Conservation (phyloP, 1,140 invertebrate genomes). For the Meloidogyne hapla region DNA sequence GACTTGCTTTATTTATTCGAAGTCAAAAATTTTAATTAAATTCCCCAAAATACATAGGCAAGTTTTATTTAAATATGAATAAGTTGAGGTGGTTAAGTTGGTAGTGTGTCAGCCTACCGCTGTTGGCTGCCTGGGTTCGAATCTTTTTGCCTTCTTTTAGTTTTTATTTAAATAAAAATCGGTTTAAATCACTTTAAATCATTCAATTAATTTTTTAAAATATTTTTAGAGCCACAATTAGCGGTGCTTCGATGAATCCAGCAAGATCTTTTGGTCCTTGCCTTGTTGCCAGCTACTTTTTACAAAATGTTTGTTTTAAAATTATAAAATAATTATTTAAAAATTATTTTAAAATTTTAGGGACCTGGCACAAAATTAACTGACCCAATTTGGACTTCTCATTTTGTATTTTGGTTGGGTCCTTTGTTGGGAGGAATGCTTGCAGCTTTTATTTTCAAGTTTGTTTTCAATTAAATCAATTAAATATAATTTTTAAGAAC, state of each 20-base stretch:
- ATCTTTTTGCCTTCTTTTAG: background rate
- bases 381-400: conserved; percentile 33
- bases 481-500: conserved; percentile 17
- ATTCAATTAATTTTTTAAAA: background rate
- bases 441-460: conserved; percentile 31
- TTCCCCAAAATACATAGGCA: too few species aligned
- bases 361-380: background rate
- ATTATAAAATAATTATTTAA: background rate
- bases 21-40: too few species aligned
- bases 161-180: background rate
- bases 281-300: conserved; percentile 49
- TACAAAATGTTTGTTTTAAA: background rate
- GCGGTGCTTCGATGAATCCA: conserved; percentile 66
- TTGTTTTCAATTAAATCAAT: background rate
- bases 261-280: conserved; percentile 65
- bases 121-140: background rate
- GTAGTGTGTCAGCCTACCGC: too few species aligned
- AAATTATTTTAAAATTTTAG: background rate
- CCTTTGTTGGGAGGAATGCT: conserved; percentile 25
- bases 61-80: too few species aligned
- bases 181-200: too few species aligned
- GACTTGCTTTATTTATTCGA: too few species aligned
- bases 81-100: too few species aligned
- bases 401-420: conserved; percentile 38
- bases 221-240: conserved; percentile 54